Conservation (phyloP, 2,888 invertebrate genomes). For the Harpalus rubripes region DNA sequence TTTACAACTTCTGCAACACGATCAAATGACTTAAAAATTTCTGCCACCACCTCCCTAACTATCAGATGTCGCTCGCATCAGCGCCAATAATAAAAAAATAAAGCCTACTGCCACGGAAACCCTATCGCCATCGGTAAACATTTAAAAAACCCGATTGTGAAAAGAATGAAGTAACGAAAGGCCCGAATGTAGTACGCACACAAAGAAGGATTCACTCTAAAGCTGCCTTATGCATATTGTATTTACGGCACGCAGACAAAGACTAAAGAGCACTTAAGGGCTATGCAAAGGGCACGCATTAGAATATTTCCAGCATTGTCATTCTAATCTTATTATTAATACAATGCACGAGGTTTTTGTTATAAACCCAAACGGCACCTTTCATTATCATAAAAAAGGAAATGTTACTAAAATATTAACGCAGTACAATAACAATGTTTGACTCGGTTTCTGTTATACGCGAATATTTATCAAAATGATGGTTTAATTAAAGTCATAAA, state of each 20-base stretch:
- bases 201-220: not conserved
- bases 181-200: not conserved
- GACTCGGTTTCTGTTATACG: too few species aligned
- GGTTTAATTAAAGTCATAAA: too few species aligned
- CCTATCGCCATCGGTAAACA: too few species aligned
- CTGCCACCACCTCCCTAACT: too few species aligned
- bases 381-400: constrained; percentile 7
- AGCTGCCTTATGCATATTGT: constrained; percentile 24
- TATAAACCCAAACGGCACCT: not conserved
- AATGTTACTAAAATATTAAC: not conserved
- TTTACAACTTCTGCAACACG: too few species aligned
- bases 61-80: too few species aligned
- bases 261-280: constrained; percentile 35
- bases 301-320: constrained; percentile 19
- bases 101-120: too few species aligned
- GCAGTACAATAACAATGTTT: not conserved
- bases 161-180: not conserved
- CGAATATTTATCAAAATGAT: too few species aligned
- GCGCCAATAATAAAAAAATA: too few species aligned
- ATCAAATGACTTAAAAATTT: too few species aligned
- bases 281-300: not conserved
- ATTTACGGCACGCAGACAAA: constrained; percentile 31
- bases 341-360: not conserved
- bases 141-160: too few species aligned
- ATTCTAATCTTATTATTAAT: constrained; percentile 30